phyloP scores from a whole-genome alignment of 2,888 invertebrate species.

The Latheticus oryzae region DNA sequence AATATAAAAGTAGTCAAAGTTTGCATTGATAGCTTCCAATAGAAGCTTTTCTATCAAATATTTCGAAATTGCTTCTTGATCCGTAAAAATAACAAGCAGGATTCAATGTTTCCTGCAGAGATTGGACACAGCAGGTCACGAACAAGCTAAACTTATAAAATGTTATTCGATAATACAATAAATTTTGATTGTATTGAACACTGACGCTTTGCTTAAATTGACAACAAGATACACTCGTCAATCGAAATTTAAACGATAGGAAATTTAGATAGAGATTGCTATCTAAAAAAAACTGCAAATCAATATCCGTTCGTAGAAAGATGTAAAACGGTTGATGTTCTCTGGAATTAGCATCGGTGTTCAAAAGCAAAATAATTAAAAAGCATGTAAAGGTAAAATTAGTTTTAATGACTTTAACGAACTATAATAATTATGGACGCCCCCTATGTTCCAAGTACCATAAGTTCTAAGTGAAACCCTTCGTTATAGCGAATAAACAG shows the following conservation, averaged over 20 bases:
- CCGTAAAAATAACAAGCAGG: conserved; percentile 10
- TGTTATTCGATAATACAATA: conserved; percentile 17
- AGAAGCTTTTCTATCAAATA: conserved; percentile 11
- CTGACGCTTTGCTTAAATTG: too few relatives aligned
- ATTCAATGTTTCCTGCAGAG: conserved; percentile 6
- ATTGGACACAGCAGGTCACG: conserved; percentile 21
- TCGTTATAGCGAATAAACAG: conserved; percentile 8
- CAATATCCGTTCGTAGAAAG: too few relatives aligned
- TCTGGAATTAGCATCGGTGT: too few relatives aligned
- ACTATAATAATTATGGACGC: conserved; percentile 4
- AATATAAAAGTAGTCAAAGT: too few relatives aligned
- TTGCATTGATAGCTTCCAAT: too few relatives aligned
- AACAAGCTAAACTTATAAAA: conserved; percentile 7
- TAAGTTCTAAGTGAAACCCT: conserved; percentile 4
- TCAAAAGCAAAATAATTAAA: too few relatives aligned
- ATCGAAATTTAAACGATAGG: too few relatives aligned
- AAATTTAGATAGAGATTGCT: too few relatives aligned
- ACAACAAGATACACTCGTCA: conserved; percentile 16
- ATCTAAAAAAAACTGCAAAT: too few relatives aligned
- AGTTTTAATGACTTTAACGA: too few relatives aligned
- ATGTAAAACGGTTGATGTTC: too few relatives aligned
- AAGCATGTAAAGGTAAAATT: too few relatives aligned
- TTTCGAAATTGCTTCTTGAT: conserved; percentile 16
- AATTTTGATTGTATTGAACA: conserved; percentile 15
- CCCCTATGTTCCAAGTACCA: conserved; percentile 2